Evolutionary conservation across 2,888 invertebrate genomes (phyloP), one percentile per base, ranked within the genome.

Genomic region (Dinocampus coccinellae): DNA sequence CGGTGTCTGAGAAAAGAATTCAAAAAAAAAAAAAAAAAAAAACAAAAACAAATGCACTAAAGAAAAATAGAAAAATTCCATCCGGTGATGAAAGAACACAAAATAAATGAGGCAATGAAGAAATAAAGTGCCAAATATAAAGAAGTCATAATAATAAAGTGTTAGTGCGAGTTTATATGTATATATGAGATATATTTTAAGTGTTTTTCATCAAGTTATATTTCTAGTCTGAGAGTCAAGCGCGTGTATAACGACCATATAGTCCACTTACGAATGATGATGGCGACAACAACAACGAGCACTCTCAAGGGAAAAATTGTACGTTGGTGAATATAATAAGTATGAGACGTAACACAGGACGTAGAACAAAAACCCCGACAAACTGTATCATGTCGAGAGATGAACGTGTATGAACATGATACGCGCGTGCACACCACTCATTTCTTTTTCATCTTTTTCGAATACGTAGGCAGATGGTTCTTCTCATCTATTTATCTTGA

Each of bases 401-500:
- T n/a, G n/a, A n/a, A n/a, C 47, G n/a, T 47, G 1, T 47, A 7
- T 47, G 16, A 16, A 47, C 16, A 7, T 47, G 47, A 3, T 47
- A 16, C 7, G 16, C 16, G 7, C 16, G 16, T 16, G 7, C n/a
- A n/a, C n/a, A n/a, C n/a, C n/a, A n/a, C n/a, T n/a, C n/a, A 47
- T 16, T 47, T 16, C 16, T 47, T 16, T 61, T 20, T 58, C 33
- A 52, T 52, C 26, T 61, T 47, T 29, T 60, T 61, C n/a, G 52
- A 61, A 34, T 22, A 39, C 47, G 33, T 20, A 26, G 69, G 61
- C 69, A 34, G 52, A 61, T 69, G 60, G 52, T 29, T 7, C 29
- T n/a, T 60, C 61, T 69, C 67, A 57, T 60, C 69, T 69, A 53
- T 61, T 36, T 68, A 69, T 69, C 69, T 69, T 69, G 69, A 69